Evolutionary conservation across 2,113 vertebrate genomes (phyloP), one percentile per base, ranked within the genome.

Genomic region (Phaethornis superciliosus): DNA sequence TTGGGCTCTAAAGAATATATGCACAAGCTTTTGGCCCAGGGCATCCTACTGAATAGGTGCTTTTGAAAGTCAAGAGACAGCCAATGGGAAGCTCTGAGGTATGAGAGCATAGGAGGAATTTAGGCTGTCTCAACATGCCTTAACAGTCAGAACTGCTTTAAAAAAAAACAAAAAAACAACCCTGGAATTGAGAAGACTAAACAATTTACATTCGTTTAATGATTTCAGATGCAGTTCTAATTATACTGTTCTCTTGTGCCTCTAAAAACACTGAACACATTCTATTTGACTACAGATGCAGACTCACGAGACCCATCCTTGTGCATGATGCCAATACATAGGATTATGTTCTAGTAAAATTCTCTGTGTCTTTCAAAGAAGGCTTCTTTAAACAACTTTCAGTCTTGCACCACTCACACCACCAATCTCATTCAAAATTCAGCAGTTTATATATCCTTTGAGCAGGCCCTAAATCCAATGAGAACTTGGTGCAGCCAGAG

Each of bases 81-180:
- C 92, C 94, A 96, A 78, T 78, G 67, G 60, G 56, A 90, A 86
- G 52, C 64, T 92, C 76, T 47, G 60, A 94, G 56, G 72, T 75
- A 78, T 86, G 60, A 64, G 92, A 93, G 94, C 86, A 94, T 10
- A 68, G 52, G 15, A 95, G 76, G 94, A 96, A 96, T 93, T 96
- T 62, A 81, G 75, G 33, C 47, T 92, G 95, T 68, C 56, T 94
- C 85, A 90, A 93, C 96, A 84, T 32, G 95, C 27, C 92, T 47
- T 18, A 94, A 83, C 69, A 96, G 85, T 75, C 76, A 96, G 63
- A 83, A 74, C 26, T 28, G 64, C 60, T 90, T 88, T 7, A 1
- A 80, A 91, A 94, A 81, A 94, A n/a, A n/a, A n/a, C n/a, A 84
- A 47, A 10, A 26, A 24, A 20, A 46, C 44, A 46, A 10, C 3